Conservation (phyloP, 2,888 invertebrate species). For the Gari tellinella region DNA sequence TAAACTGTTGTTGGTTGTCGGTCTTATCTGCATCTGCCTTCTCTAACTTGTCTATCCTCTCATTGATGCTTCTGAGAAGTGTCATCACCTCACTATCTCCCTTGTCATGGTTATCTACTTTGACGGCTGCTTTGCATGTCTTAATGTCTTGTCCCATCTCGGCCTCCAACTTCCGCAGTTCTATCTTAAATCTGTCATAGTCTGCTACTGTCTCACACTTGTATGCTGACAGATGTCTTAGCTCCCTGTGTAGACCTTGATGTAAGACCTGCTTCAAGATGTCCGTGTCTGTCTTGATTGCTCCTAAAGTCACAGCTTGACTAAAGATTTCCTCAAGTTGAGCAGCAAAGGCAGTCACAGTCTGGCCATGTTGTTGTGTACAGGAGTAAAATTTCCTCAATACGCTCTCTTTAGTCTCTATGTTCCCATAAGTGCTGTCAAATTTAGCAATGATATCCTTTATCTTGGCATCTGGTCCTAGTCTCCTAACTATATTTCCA, state of each 20-base stretch:
- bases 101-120: background rate
- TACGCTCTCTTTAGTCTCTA: background rate
- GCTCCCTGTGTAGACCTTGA: conserved; percentile 15
- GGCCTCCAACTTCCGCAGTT: conserved; percentile 28
- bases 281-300: conserved; percentile 8
- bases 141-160: conserved; percentile 13
- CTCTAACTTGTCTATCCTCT: conserved; percentile 23
- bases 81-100: conserved; percentile 23
- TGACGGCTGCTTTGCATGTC: conserved; percentile 3
- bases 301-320: conserved; percentile 13
- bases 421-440: conserved; percentile 1
- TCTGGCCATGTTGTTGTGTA: background rate
- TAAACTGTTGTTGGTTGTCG: background rate
- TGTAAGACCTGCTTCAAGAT: conserved; percentile 13
- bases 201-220: conserved; percentile 21
- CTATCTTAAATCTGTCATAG: conserved; percentile 35
- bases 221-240: conserved; percentile 20
- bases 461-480: background rate
- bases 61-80: conserved; percentile 12
- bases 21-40: background rate
- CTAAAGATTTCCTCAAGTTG: background rate
- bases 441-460: background rate
- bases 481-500: background rate
- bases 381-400: conserved; percentile 2
- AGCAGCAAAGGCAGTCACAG: background rate